Base-by-base conservation (phyloP, 2,797 vertebrate genomes). In the Prunella strophiata region DNA sequence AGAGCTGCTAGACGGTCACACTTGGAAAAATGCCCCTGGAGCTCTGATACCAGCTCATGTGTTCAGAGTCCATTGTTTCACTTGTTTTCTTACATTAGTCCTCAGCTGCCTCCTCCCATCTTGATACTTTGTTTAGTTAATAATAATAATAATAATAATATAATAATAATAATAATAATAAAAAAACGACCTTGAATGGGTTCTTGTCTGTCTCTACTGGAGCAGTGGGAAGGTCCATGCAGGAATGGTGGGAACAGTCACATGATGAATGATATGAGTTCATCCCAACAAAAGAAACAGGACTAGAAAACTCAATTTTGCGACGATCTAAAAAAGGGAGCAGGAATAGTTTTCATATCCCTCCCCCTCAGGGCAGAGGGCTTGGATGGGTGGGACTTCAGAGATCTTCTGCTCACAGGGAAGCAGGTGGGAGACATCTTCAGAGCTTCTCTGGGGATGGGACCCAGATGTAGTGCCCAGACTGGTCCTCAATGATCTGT, bases 401-500 rank as follows among this genome's bases (percentile, higher is more conserved):
- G 93, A 97, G 96, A 93, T 91, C 92, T 85, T 97, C 97, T 97
- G 96, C 97, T 98, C 96, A 87, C 95, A 94, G 97, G 96, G 96
- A 98, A 98, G 98, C 95, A 96, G 98, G 96, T 92, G 91, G 91
- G 92, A 81, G 94, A 96, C 97, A 97, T 97, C 98, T 98, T 99
- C 99, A 99, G 98, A 99, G 99, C 97, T 99, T 99, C 98, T 99
- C 99, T 97, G 99, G 98, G 97, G 99, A 99, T 1, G 99, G 98
- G 97, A 99, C 99, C 99, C 99, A 99, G 98, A 99, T 99, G 98
- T 99, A 99, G 96, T 99, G 99, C 95, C 99, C 99, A 3, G 99
- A 99, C 97, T 99, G 99, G 98, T 99, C 99, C 98, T 99, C 99
- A 52, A 99, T 99, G 98, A 99, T 99, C 97, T 99, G 98, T 98